A percentile compares a stretch with the other conserved stretches of the same genome.
Conservation (phyloP, 1,140 invertebrate species). For the Vanessa tameamea region DNA sequence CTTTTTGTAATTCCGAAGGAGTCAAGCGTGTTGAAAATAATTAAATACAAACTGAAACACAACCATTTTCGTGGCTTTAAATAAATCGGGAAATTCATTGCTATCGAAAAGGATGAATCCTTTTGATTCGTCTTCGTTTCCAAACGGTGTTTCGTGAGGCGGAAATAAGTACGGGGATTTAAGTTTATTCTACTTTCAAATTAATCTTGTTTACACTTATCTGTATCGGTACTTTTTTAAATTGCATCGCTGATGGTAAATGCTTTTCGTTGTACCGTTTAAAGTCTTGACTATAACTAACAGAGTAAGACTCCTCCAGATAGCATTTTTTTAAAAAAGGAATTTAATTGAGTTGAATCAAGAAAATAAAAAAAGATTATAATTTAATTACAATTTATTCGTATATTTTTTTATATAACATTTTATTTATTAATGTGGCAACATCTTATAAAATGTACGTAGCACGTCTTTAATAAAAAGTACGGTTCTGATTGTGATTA, state of each 20-base stretch:
- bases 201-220: constrained; percentile 41
- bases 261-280: background rate
- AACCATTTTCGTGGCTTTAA: constrained; percentile 35
- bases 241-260: background rate
- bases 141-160: constrained; percentile 42
- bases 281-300: constrained; percentile 2
- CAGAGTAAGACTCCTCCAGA: too few species aligned
- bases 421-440: too few species aligned
- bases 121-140: constrained; percentile 57
- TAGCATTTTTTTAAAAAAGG: too few species aligned
- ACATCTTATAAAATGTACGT: too few species aligned
- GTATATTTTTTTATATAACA: too few species aligned
- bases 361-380: too few species aligned
- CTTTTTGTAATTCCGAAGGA: background rate
- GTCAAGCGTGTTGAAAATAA: background rate
- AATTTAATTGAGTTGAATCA: too few species aligned
- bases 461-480: too few species aligned
- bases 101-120: constrained; percentile 63
- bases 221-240: constrained; percentile 20
- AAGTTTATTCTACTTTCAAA: constrained; percentile 55
- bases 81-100: constrained; percentile 61
- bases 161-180: constrained; percentile 54
- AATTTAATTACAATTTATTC: too few species aligned
- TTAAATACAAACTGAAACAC: background rate
- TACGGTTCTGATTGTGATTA: too few species aligned